Base-by-base conservation (phyloP, 1,140 invertebrate species). In the Aethina tumida region DNA sequence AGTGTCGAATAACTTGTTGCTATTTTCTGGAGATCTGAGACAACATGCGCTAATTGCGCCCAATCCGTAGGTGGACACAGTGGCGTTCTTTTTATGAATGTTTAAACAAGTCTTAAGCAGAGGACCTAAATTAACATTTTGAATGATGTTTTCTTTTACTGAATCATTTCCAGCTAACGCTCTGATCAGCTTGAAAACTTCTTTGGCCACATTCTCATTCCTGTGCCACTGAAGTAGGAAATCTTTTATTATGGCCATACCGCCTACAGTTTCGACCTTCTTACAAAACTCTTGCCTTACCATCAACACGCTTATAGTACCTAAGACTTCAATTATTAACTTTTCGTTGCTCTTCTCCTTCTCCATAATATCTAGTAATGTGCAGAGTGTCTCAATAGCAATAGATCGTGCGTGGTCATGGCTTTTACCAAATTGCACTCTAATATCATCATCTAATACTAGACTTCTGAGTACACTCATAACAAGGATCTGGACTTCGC, bases 241-340 rank as follows among this genome's bases (percentile, higher is more conserved):
- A 13, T 77, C 69, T 36, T 83, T 65, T 25, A 88, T 75, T 5
- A 74, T 65, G 28, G 43, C 43, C 7, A 81, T 56, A 1, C 77
- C 81, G 16, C 80, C 84, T 10, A 74, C 69, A 39, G 86, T 82
- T 31, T 79, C 75, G 5, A 86, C 77, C 39, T 76, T 67, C 31
- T 79, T 72, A 58, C 88, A 92, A 52, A 89, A 81, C 58, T 92
- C 88, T 55, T 87, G 75, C 17, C 87, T 71, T 1, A 91, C 86
- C 9, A 84, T 69, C 35, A 91, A 60, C 2, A 74, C 64, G 3
- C 80, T 74, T 24, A 89, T 64, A 2, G 86, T 88, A 1, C 77
- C 59, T 57, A 90, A 70, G 21, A 89, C 49, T 52, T 89, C 84
- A 16, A 69, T 69, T 22, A 77, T 59, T n/a, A 76, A 65, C 18